Evolutionary conservation across 2,113 vertebrate genomes (phyloP), one percentile per base, ranked within the genome.

Genomic region (Anser brachyrhynchus): DNA sequence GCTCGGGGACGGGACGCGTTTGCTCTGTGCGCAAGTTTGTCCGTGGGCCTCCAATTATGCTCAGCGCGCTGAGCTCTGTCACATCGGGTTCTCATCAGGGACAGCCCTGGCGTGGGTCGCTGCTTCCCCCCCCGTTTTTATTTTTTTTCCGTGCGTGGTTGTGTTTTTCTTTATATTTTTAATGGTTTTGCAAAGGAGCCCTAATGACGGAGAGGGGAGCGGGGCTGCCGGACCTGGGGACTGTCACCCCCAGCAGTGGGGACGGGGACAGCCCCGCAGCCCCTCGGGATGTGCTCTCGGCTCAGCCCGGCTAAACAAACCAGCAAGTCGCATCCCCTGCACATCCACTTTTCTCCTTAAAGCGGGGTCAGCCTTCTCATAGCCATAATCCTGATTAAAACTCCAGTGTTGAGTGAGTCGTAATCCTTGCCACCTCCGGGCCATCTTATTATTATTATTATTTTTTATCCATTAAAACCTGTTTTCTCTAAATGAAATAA

Each of bases 71-170:
- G 16, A 94, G 95, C 81, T 94, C 96, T 97, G 96, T 97, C 97
- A 96, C 46, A 85, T 96, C 67, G 0, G 41, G 6, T 97, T 96
- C 86, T 94, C 83, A 87, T 97, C 96, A 96, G 80, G n/a, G 80
- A 76, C 70, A 84, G 64, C 13, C 0, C 26, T 0, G 46, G 3
- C 1, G 67, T 6, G 79, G 55, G 46, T 3, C 81, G 57, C 57
- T 74, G 13, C 69, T 54, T 29, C 55, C 49, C 26, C 0, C 26
- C 0, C 1, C 3, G 2, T 8, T 35, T 28, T 31, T 66, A 33
- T 82, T 84, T 66, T 44, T 31, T 8, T 39, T 46, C 46, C 2
- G 20, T 3, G 29, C 6, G 20, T 6, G 5, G 31, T 66, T 80
- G 75, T 9, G 72, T 87, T 87, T 93, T 82, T 37, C 79, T 77